Conservation (phyloP, 2,113 vertebrate genomes). For the Orycteropus afer region DNA sequence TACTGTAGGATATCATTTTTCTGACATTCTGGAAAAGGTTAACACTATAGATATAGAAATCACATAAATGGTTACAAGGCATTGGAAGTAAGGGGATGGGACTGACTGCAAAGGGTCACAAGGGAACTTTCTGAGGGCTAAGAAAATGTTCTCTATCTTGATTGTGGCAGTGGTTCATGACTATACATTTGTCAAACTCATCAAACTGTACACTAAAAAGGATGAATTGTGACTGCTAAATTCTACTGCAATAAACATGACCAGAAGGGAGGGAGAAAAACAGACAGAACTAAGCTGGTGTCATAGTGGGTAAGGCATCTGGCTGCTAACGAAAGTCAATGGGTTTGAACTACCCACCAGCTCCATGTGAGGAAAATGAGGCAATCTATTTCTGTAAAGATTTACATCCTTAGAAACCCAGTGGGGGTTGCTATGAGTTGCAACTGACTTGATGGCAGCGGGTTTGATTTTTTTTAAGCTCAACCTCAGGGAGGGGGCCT, state of each 20-base stretch:
- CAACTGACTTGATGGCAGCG: too few relatives aligned
- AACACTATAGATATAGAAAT: not conserved
- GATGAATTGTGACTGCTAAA: constrained; percentile 20
- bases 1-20: not conserved
- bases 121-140: not conserved
- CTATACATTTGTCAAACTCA: not conserved
- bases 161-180: not conserved
- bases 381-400: too few relatives aligned
- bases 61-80: not conserved
- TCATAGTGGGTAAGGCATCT: too few relatives aligned
- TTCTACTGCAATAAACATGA: constrained; percentile 4
- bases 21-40: not conserved
- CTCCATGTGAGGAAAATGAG: too few relatives aligned
- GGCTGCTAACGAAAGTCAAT: too few relatives aligned
- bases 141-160: constrained; percentile 14
- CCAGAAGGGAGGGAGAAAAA: not conserved
- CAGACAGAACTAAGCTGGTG: not conserved
- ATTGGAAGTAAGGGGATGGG: not conserved
- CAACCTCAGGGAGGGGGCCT: not conserved
- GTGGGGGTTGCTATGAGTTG: too few relatives aligned
- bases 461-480: not conserved
- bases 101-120: not conserved
- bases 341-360: too few relatives aligned
- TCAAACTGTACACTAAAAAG: not conserved
- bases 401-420: too few relatives aligned